These are phyloP conservation scores for Jaculus jaculus DNA, from an alignment of 2,113 vertebrate species.

Conservation along the genomic window DNA sequence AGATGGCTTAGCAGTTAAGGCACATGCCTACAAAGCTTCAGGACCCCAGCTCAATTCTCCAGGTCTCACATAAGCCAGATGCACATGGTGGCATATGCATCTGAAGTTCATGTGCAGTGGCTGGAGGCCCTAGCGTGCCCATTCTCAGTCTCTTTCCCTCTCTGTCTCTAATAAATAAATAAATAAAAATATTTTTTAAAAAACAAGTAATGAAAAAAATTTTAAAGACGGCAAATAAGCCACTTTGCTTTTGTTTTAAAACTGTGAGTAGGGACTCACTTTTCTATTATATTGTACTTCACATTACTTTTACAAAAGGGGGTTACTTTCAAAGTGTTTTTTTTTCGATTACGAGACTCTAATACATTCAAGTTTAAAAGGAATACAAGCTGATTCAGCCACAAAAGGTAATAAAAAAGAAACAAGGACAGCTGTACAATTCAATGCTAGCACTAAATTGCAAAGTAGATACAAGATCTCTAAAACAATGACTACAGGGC, in stretches of 20 bases:
- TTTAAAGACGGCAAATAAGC: conserved; percentile 17
- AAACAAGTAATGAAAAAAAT: conserved; percentile 44
- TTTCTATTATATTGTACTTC: conserved; percentile 42
- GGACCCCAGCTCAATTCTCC: too few species aligned
- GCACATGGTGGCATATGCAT: too few species aligned
- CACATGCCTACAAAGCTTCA: too few species aligned
- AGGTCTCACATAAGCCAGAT: too few species aligned
- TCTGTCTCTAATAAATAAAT: too few species aligned
- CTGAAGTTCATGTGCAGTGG: too few species aligned
- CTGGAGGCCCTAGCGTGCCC: too few species aligned
- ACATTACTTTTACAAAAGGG: conserved; percentile 45
- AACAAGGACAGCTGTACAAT: conserved; percentile 82
- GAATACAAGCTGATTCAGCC: conserved; percentile 73
- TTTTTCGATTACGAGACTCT: conserved; percentile 22
- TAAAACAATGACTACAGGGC: conserved; percentile 81
- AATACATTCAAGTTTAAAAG: conserved; percentile 52
- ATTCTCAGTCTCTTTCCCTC: too few species aligned
- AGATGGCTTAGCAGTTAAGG: too few species aligned
- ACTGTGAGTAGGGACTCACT: conserved; percentile 28
- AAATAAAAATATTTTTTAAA: too few species aligned
- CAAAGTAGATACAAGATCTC: conserved; percentile 83
- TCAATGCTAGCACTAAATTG: conserved; percentile 81
- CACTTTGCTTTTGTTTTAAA: conserved; percentile 50
- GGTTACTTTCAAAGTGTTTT: background rate
- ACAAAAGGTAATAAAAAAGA: conserved; percentile 81